These are phyloP conservation scores for Homarus americanus DNA, from an alignment of 1,140 invertebrate genomes.

Conservation along the genomic window DNA sequence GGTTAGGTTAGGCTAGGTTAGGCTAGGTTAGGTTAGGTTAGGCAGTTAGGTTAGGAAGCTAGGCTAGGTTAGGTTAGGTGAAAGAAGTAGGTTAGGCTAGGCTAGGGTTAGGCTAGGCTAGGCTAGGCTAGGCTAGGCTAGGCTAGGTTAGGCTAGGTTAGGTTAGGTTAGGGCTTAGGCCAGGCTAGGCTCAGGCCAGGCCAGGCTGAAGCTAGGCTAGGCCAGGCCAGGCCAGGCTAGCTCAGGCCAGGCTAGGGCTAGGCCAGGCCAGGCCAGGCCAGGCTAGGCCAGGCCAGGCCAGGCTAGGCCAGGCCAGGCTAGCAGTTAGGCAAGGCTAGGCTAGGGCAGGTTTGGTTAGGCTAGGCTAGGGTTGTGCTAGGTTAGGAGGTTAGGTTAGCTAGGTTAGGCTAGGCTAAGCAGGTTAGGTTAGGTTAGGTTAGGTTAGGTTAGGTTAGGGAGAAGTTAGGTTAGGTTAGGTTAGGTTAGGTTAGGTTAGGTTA, in stretches of 20 bases:
- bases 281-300: slow-evolving; percentile 13
- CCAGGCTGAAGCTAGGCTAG: slow-evolving; percentile 73
- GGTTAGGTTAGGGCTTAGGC: slow-evolving; percentile 75
- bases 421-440: slow-evolving; percentile 57
- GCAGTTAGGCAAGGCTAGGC: slow-evolving; percentile 9
- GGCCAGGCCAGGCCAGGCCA: no score
- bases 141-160: slow-evolving; percentile 75
- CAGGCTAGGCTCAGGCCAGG: slow-evolving; percentile 67
- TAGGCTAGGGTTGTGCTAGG: no score
- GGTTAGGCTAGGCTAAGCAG: slow-evolving; percentile 52
- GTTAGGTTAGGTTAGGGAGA: no score
- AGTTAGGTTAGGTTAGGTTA: slow-evolving; percentile 65
- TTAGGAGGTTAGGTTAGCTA: no score
- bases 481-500: slow-evolving; percentile 65
- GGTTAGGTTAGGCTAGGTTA: slow-evolving; percentile 24
- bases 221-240: slow-evolving; percentile 74
- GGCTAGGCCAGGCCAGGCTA: slow-evolving; percentile 34
- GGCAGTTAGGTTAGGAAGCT: slow-evolving; percentile 33
- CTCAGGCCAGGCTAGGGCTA: slow-evolving; percentile 75
- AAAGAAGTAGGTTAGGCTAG: background rate
- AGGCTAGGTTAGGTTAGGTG: slow-evolving; percentile 27
- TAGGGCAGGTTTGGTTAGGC: slow-evolving; percentile 51
- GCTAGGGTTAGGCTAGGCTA: slow-evolving; percentile 6
- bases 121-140: slow-evolving; percentile 75
- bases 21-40: slow-evolving; percentile 26